These are phyloP conservation scores for Etheostoma perlongum DNA, from an alignment of 2,797 vertebrate species.

Conservation along the genomic window DNA sequence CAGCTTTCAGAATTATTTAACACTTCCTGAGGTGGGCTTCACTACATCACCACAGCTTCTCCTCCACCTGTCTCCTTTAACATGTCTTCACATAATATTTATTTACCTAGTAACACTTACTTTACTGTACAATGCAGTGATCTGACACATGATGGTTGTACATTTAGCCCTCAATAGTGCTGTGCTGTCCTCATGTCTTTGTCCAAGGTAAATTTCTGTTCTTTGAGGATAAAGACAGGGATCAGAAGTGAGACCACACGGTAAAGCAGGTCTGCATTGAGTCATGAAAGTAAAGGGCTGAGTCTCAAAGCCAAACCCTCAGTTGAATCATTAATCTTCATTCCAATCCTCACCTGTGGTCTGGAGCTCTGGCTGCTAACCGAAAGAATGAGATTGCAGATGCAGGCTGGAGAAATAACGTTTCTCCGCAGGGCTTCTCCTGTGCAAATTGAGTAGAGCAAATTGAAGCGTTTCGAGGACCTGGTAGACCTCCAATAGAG, in stretches of 20 bases:
- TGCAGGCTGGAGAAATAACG: slow-evolving; percentile 14
- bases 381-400: slow-evolving; percentile 27
- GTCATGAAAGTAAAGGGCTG: slow-evolving; percentile 13
- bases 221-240: neutral
- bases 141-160: too few relatives aligned
- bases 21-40: neutral
- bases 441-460: slow-evolving; percentile 30
- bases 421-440: slow-evolving; percentile 30
- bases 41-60: neutral
- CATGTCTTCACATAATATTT: neutral
- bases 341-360: slow-evolving; percentile 45
- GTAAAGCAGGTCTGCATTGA: slow-evolving; percentile 8
- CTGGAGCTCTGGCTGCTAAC: slow-evolving; percentile 25
- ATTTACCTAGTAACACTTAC: neutral
- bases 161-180: neutral
- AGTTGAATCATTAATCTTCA: slow-evolving; percentile 48
- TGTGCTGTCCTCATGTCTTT: neutral
- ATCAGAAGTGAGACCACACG: slow-evolving; percentile 5
- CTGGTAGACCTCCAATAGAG: slow-evolving; percentile 1
- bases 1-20: slow-evolving; percentile 19
- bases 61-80: neutral
- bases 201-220: neutral
- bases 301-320: slow-evolving; percentile 34
- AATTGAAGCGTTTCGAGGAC: slow-evolving; percentile 23
- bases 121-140: neutral